These are phyloP conservation scores for Trachelus stipa DNA, from an alignment of 2,888 invertebrate species.

Conservation along the genomic window DNA sequence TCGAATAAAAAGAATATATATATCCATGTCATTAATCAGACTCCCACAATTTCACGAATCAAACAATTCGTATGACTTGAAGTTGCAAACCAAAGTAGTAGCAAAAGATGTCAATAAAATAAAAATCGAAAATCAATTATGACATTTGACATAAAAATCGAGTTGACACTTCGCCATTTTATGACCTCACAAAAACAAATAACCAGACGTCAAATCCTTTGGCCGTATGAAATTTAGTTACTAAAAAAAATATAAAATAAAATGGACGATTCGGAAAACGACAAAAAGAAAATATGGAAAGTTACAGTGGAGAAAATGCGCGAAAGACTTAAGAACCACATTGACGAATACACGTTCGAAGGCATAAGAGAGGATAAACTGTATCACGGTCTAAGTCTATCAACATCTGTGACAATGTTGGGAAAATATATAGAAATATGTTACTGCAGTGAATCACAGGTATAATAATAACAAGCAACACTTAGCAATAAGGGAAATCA, in stretches of 20 bases:
- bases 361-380: slow-evolving; percentile 37
- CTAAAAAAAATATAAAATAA: background rate
- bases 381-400: slow-evolving; percentile 42
- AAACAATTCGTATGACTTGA: background rate
- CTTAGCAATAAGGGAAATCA: background rate
- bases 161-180: background rate
- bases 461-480: slow-evolving; percentile 7
- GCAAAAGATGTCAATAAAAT: background rate
- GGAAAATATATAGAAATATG: slow-evolving; percentile 36
- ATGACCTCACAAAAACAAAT: background rate
- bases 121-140: background rate
- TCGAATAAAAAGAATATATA: background rate
- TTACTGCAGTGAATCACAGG: slow-evolving; percentile 40
- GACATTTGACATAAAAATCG: background rate
- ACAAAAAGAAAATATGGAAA: slow-evolving; percentile 24
- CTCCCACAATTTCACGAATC: background rate
- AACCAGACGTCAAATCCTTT: background rate
- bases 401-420: slow-evolving; percentile 29
- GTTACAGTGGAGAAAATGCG: slow-evolving; percentile 28
- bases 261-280: background rate
- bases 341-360: slow-evolving; percentile 32
- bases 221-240: background rate
- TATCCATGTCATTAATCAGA: background rate
- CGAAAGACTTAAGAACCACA: slow-evolving; percentile 29
- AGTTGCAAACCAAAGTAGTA: background rate